Evolutionary conservation across 2,113 vertebrate species (phyloP).

Genomic region (Melanerpes aurifrons): DNA sequence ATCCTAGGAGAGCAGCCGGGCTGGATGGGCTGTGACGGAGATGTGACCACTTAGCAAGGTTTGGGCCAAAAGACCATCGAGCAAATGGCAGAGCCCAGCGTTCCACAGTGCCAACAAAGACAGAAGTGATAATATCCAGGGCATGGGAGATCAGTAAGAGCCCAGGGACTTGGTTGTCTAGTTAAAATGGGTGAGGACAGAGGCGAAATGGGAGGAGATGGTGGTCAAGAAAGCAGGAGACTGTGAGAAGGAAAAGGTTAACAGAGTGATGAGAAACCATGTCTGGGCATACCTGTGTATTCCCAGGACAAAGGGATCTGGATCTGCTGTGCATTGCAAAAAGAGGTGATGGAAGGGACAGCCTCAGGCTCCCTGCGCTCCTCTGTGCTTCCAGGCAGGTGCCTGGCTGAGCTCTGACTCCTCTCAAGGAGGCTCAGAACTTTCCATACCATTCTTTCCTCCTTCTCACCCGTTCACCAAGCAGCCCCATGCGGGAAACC

Average conservation of each 20-base stretch:
- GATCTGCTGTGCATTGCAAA: conserved; percentile 30
- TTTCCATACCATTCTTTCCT: not conserved
- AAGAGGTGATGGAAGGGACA: conserved; percentile 19
- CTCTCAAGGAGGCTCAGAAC: not conserved
- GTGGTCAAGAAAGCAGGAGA: not conserved
- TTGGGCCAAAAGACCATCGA: not conserved
- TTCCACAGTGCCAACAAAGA: not conserved
- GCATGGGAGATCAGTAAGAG: not conserved
- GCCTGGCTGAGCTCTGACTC: not conserved
- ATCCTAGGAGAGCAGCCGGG: not conserved
- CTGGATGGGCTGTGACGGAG: not conserved
- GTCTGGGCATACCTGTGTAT: not conserved
- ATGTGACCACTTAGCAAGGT: not conserved
- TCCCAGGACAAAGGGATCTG: conserved; percentile 40
- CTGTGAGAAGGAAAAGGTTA: not conserved
- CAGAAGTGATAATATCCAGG: not conserved
- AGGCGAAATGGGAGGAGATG: not conserved
- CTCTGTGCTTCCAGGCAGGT: not conserved
- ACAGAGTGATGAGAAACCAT: not conserved
- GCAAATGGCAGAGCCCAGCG: not conserved
- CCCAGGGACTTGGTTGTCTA: not conserved
- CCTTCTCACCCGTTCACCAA: not conserved
- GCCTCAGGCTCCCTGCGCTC: not conserved
- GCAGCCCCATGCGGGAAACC: not conserved
- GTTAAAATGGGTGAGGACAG: not conserved